Evolutionary conservation across 2,888 invertebrate genomes (phyloP), one percentile per base, ranked within the genome.

Genomic region (Caenorhabditis sp.): DNA sequence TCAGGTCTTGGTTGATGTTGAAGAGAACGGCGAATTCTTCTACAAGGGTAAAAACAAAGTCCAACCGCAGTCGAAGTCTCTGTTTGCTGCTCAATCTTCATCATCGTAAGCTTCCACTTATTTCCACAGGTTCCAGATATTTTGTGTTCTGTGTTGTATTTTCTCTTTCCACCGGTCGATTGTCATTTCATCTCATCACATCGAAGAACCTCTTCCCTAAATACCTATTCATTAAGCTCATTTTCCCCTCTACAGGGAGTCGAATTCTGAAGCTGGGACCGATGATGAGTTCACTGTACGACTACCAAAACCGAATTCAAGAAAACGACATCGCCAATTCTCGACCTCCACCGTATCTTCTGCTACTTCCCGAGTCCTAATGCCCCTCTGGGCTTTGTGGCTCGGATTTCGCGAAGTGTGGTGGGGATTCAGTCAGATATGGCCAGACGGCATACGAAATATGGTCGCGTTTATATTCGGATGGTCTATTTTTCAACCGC

Each of bases 1-100:
- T 38, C 28, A 87, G 86, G 85, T 88, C 5, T 2, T 81, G 3
- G 79, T 88, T 0, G 88, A 88, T 41, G 70, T 86, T 7, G 87
- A 87, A 79, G 83, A 83, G 16, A 47, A 83, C 14, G 86, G 86
- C 16, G 84, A 84, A 56, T 88, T 69, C 61, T 86, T 84, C 38
- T 70, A 59, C 77, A 63, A 51, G 47, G 8, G 12, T 7, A 77
- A 77, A 35, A 38, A 38, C 3, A 4, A 56, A 16, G 35, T 59
- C 5, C 75, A 69, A 47, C 51, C 79, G 5, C 77, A 59, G 35
- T 51, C 76, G 8, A 66, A 63, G 22, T 44, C 74, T 4, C 44
- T 77, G 19, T 77, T 61, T 28, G 80, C 58, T 8, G 26, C 7
- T 16, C 66, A 49, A 49, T 70, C 69, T 26, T 59, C 76, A n/a